phyloP scores from a whole-genome alignment of 2,888 invertebrate species.

The Chymomyza fuscimana region DNA sequence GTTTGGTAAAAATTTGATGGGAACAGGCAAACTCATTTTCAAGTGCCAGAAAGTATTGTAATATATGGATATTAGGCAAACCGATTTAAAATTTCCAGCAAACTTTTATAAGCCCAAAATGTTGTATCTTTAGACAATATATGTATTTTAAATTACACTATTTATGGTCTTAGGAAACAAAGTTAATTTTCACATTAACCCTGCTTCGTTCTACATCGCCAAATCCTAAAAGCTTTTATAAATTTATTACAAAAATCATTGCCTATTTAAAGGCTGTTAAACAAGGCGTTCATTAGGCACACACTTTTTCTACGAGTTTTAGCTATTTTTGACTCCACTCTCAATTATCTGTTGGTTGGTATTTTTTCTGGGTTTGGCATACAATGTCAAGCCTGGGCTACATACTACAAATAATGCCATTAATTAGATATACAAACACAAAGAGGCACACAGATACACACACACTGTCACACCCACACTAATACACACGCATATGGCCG shows the following conservation, averaged over 20 bases:
- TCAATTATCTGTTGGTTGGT: neutral
- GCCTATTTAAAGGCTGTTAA: slow-evolving; percentile 43
- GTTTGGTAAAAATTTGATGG: too few relatives aligned
- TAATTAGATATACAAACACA: slow-evolving; percentile 59
- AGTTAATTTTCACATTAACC: too few relatives aligned
- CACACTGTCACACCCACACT: slow-evolving; percentile 10
- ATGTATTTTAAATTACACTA: too few relatives aligned
- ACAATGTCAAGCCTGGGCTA: slow-evolving; percentile 26
- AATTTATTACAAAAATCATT: slow-evolving; percentile 14
- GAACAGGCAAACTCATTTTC: too few relatives aligned
- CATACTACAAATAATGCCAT: slow-evolving; percentile 59
- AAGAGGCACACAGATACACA: neutral
- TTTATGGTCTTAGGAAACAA: too few relatives aligned
- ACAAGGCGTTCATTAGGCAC: neutral
- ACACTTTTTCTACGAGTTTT: neutral
- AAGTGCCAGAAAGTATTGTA: too few relatives aligned
- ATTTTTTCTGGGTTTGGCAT: slow-evolving; percentile 38
- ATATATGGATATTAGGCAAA: too few relatives aligned
- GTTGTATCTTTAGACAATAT: too few relatives aligned
- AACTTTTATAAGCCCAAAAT: too few relatives aligned
- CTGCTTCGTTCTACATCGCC: too few relatives aligned
- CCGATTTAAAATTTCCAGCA: too few relatives aligned
- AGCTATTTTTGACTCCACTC: neutral
- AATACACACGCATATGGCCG: slow-evolving; percentile 36
- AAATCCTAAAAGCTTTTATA: neutral